Evolutionary conservation across 2,113 vertebrate species (phyloP), one percentile per base, ranked within the genome.

Genomic region (Paralichthys olivaceus): DNA sequence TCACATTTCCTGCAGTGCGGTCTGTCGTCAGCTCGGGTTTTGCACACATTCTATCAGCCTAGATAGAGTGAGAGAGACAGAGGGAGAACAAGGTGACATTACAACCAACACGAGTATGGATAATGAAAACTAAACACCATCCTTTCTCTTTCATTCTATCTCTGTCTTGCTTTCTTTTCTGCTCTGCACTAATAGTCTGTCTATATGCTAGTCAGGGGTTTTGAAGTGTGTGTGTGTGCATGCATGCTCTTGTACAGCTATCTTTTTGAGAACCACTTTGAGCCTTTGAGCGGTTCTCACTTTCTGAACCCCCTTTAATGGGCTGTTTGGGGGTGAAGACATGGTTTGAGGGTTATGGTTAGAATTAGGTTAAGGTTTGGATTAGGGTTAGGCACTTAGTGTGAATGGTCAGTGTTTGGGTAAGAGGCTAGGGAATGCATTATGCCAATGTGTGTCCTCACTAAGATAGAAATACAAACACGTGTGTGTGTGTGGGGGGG

Each of bases 41-140:
- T 32, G 80, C 78, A 75, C 82, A 65, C 75, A 26, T 68, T 77
- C 78, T 62, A 29, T 79, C 79, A 51, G 43, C 68, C 64, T 28
- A 29, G 83, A 80, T 73, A 71, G 76, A 75, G 58, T 28, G 61
- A 57, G 75, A 51, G 37, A 67, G 62, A 25, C 73, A 66, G 85
- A 64, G 66, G 59, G 64, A 49, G 79, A 83, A 77, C 79, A 82
- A 87, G 89, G 83, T 86, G 84, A 91, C 88, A 84, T 79, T 28
- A 76, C 66, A 69, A 79, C 80, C 78, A 88, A 82, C 83, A 86
- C 49, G 70, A 85, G 80, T 61, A 76, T 78, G 84, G 87, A 81
- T 90, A 89, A 91, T 87, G 85, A 83, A 90, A 90, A 87, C 82
- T 85, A 89, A 93, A 88, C 87, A 77, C 57, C 76, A 57, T 84